These are phyloP conservation scores for Drosophila simulans DNA, from an alignment of 1,140 invertebrate genomes.

Conservation along the genomic window DNA sequence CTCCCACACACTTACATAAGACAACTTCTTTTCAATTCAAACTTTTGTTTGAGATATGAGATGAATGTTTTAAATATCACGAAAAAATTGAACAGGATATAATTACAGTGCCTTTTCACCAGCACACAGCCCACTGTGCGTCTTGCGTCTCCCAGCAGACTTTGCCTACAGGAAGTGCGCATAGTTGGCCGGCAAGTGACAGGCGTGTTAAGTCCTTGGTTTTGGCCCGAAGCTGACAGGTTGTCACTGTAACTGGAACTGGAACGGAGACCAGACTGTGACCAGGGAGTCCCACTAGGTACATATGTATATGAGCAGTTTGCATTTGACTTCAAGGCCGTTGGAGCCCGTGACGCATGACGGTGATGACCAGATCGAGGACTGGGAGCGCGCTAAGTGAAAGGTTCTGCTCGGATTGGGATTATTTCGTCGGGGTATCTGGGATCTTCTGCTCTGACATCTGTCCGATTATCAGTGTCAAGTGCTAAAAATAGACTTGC, in stretches of 20 bases:
- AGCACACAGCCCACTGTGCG: conserved; percentile 5
- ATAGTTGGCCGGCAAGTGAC: conserved; percentile 22
- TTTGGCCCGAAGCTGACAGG: conserved; percentile 26
- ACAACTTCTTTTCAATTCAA: too few species aligned
- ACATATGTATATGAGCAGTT: conserved; percentile 1
- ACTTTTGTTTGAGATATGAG: too few species aligned
- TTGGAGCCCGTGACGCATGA: conserved; percentile 27
- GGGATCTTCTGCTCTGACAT: not conserved
- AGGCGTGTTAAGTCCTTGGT: conserved; percentile 23
- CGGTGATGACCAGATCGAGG: conserved; percentile 13
- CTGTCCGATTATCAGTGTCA: conserved; percentile 3
- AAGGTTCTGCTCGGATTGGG: conserved; percentile 1
- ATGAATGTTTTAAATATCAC: too few species aligned
- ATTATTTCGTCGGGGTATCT: conserved; percentile 1
- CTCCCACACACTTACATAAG: too few species aligned
- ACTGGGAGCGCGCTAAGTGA: conserved; percentile 20
- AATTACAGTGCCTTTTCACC: not conserved
- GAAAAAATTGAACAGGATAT: too few species aligned
- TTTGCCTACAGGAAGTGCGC: conserved; percentile 29
- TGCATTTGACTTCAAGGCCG: conserved; percentile 21
- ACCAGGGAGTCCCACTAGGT: not conserved
- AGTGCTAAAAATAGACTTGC: conserved; percentile 8
- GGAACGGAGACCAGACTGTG: not conserved
- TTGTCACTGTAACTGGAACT: conserved; percentile 3
- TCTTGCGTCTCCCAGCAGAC: conserved; percentile 6